These are phyloP conservation scores for Reticulitermes lucifugus DNA, from an alignment of 2,888 invertebrate genomes.

Conservation along the genomic window DNA sequence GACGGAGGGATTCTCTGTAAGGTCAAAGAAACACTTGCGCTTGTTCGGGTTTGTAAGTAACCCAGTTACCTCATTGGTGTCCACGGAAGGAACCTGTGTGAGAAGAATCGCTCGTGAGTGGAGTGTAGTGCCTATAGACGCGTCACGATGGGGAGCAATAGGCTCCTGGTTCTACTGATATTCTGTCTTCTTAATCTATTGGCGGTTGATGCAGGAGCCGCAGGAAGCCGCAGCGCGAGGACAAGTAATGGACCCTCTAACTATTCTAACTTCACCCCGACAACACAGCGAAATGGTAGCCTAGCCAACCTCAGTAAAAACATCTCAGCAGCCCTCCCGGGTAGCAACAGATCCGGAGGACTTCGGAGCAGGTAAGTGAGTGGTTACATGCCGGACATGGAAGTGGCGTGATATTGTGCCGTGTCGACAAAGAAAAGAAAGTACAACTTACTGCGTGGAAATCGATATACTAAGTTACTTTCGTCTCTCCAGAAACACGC, in stretches of 20 bases:
- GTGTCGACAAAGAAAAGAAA: not conserved
- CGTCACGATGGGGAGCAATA: slow-evolving; percentile 26
- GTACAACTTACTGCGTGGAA: not conserved
- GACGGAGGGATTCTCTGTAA: no score
- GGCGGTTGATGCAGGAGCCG: not conserved
- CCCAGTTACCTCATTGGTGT: no score
- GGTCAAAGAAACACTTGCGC: no score
- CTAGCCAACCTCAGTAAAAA: slow-evolving; percentile 31
- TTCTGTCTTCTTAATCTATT: not conserved
- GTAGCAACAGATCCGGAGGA: slow-evolving; percentile 16
- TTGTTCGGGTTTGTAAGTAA: no score
- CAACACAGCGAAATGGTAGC: not conserved
- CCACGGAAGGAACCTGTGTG: not conserved
- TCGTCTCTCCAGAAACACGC: not conserved
- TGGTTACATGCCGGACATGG: not conserved
- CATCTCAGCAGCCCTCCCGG: slow-evolving; percentile 34
- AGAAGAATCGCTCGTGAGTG: not conserved
- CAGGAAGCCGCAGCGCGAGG: slow-evolving; percentile 18
- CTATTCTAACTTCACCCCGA: not conserved
- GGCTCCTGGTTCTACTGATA: slow-evolving; percentile 27
- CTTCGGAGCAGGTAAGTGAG: slow-evolving; percentile 40
- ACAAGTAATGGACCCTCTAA: not conserved
- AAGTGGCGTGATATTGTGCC: not conserved
- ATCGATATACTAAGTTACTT: not conserved
- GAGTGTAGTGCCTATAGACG: not conserved